Evolutionary conservation across 2,797 vertebrate genomes (phyloP), one percentile per base, ranked within the genome.

Genomic region (Dryobates pubescens): DNA sequence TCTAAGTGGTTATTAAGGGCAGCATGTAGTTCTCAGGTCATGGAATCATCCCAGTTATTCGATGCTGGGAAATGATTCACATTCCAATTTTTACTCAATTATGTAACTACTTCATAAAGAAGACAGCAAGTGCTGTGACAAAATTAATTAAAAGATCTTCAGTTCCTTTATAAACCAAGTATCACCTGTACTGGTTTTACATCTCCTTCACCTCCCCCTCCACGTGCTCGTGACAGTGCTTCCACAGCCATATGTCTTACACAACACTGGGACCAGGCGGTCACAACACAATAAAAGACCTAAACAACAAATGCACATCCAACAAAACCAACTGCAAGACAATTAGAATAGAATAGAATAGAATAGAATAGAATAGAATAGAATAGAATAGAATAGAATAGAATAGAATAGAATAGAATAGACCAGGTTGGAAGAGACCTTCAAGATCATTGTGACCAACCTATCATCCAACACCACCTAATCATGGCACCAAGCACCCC

Each of bases 111-210:
- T 56, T n/a, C 45, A 49, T 56, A 83, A 81, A 83, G 91, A 82
- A 88, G 68, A 91, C 80, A 88, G 73, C 67, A 78, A 64, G 76
- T 9, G 5, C 53, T 67, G 82, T 91, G 76, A 89, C 89, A 92
- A 94, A 45, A 86, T 12, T 8, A 93, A 95, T 83, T 95, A 83
- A 70, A 88, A 91, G 70, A 88, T 92, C 59, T 72, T 26, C 82
- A 41, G 63, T n/a, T 91, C 76, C 63, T n/a, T 78, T 73, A 71
- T 16, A 68, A 81, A 75, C 19, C 56, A 82, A 83, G n/a, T 18
- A n/a, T 57, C 63, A 78, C 26, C 59, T 30, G 36, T 13, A 47
- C 59, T 83, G 65, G 10, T 88, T 94, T 75, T 63, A 38, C 49
- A 57, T 29, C 63, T 89, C 61, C 0, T 30, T 81, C 62, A 67